Evolutionary conservation across 2,797 vertebrate genomes (phyloP), one percentile per base, ranked within the genome.

Genomic region (Paramormyrops hopkinsi): DNA sequence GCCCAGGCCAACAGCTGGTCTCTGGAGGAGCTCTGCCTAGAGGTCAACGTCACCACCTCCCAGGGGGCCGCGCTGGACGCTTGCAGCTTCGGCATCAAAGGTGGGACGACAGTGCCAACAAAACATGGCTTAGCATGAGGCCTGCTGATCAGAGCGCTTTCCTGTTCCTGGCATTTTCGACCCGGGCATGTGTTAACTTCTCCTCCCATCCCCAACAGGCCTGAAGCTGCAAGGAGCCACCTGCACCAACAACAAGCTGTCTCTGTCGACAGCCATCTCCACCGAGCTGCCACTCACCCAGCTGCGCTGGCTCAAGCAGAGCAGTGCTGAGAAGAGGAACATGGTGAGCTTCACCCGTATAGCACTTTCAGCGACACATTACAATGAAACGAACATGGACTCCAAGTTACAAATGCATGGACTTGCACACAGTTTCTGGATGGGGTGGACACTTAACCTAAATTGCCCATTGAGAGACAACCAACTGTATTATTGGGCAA

Each of bases 1-100:
- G 99, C 99, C 11, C 99, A 99, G 86, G 99, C 97, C 22, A 99
- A 99, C 95, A 99, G 98, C 93, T 99, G 99, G 99, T 99, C 99
- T 14, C 96, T 99, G 93, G 99, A 99, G 92, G 99, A 99, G 90
- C 97, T 99, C 41, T 97, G 97, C 88, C 96, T 99, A 37, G 98
- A 99, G 93, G 99, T 99, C 92, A 98, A 96, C 0, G 97, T 99
- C 90, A 99, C 98, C 82, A 97, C 95, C 0, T 96, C 96, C 0
- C 98, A 98, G 95, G 96, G 96, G 0, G 95, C 98, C 0, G 91
- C 96, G 0, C 95, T 99, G 87, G 99, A 99, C 2, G 98, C 99
- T 0, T 99, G 98, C 96, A 99, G 99, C 94, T 99, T 99, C 1
- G 98, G 98, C 91, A 98, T 99, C 93, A 99, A 97, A 93, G 99